Evolutionary conservation across 2,113 vertebrate species (phyloP), one percentile per base, ranked within the genome.

Genomic region (Jaculus jaculus): DNA sequence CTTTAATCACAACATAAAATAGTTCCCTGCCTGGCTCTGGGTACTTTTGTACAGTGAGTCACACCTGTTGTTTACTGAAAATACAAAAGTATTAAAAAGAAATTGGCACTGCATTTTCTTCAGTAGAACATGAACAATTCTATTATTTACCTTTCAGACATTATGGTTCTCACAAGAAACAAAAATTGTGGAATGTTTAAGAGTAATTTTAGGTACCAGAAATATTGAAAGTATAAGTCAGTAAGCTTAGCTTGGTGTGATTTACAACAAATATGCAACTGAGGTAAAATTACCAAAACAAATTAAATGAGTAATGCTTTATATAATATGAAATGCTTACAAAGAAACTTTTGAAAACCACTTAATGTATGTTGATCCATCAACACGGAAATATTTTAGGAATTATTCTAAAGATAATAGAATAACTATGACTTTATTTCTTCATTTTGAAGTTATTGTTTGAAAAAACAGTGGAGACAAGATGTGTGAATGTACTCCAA

Each of bases 1-100:
- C 18, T 84, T 96, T 95, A 97, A 96, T 83, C 24, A 68, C 81
- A 73, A 63, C 58, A 89, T 72, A 95, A 96, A 96, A 81, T 26
- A 47, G 21, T 66, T 63, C 83, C 91, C 87, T 80, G 39, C 30
- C 69, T 87, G 66, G 80, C 91, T 94, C 80, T 84, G 93, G 66
- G 30, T 87, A 77, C 2, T 4, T 26, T 60, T 47, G 24, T 92
- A 80, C 63, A 83, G 30, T 5, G 68, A 80, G 26, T 80, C 63
- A 30, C 20, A 92, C 79, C 68, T 95, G 85, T 54, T 89, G 80
- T 51, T 96, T 94, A 72, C 68, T 87, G 74, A 82, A 87, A 78
- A 0, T 90, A 24, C 23, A 15, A 58, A 74, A 60, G 26, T 63
- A 69, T 37, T 37, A 79, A 69, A 73, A 51, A 60, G 12, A 30